A percentile compares a stretch with the other conserved stretches of the same genome.
phyloP scores from a whole-genome alignment of 2,888 invertebrate genomes.

The Drosophila mettleri region DNA sequence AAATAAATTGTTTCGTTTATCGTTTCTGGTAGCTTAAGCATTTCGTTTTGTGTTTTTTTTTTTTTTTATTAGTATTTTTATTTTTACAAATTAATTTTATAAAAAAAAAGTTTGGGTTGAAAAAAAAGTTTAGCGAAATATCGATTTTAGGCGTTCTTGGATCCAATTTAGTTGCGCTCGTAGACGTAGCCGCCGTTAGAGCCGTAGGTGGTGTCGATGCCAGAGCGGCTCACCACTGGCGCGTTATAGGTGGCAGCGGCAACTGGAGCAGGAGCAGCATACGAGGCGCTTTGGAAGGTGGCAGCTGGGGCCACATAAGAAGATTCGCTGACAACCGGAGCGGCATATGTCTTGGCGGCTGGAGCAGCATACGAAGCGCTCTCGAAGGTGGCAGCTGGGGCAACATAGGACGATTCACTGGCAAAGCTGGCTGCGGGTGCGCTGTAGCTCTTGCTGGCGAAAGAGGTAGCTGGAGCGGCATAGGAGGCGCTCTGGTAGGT shows the following conservation, averaged over 20 bases:
- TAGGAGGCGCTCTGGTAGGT: conserved; percentile 16
- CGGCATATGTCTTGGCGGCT: conserved; percentile 22
- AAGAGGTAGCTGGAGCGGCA: conserved; percentile 35
- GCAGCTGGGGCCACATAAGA: conserved; percentile 31
- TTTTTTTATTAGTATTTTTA: too few relatives aligned
- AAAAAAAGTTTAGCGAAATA: conserved; percentile 15
- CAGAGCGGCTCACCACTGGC: conserved; percentile 41
- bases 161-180: conserved; percentile 38
- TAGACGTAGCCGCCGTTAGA: conserved; percentile 83
- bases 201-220: conserved; percentile 77
- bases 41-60: conserved; percentile 13
- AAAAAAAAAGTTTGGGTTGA: conserved; percentile 7
- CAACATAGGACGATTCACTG: conserved; percentile 21
- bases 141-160: not conserved
- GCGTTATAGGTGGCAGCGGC: conserved; percentile 25
- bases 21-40: conserved; percentile 1
- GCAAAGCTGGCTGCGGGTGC: conserved; percentile 16
- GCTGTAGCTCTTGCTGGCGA: conserved; percentile 21
- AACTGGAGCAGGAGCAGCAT: conserved; percentile 37
- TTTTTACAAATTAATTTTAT: conserved; percentile 3
- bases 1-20: conserved; percentile 4
- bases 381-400: conserved; percentile 27
- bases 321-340: conserved; percentile 27
- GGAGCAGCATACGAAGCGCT: conserved; percentile 19
- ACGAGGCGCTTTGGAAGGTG: conserved; percentile 18